Conservation (phyloP, 2,113 vertebrate genomes). For the Alosa alosa region DNA sequence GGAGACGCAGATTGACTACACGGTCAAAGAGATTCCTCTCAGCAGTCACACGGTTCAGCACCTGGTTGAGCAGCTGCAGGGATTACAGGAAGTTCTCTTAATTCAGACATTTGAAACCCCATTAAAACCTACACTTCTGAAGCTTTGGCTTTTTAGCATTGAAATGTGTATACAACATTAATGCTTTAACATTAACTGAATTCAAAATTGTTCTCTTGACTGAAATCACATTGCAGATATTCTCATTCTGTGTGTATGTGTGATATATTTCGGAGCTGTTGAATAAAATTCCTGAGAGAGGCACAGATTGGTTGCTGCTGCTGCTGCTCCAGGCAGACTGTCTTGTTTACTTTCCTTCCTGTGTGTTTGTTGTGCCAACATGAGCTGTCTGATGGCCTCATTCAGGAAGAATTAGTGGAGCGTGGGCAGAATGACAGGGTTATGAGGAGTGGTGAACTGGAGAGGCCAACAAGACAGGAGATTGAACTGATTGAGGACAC, state of each 20-base stretch:
- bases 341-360: no score
- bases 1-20: slow-evolving; percentile 84
- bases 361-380: no score
- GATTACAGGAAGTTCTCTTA: not conserved
- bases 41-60: slow-evolving; percentile 85
- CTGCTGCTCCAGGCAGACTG: no score
- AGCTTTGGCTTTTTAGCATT: not conserved
- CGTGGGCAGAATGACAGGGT: not conserved
- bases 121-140: not conserved
- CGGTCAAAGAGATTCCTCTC: slow-evolving; percentile 88
- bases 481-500: no score
- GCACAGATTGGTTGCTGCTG: no score
- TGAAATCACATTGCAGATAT: not conserved
- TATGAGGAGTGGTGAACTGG: not conserved
- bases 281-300: no score
- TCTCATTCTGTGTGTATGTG: no score
- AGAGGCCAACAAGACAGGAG: not conserved
- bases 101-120: not conserved
- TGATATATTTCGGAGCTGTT: no score
- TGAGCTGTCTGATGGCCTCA: not conserved
- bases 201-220: not conserved
- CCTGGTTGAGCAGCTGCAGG: slow-evolving; percentile 83
- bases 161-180: not conserved
- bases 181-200: no score
- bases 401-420: not conserved